phyloP scores from a whole-genome alignment of 2,113 vertebrate species.

The Cottus gobio region DNA sequence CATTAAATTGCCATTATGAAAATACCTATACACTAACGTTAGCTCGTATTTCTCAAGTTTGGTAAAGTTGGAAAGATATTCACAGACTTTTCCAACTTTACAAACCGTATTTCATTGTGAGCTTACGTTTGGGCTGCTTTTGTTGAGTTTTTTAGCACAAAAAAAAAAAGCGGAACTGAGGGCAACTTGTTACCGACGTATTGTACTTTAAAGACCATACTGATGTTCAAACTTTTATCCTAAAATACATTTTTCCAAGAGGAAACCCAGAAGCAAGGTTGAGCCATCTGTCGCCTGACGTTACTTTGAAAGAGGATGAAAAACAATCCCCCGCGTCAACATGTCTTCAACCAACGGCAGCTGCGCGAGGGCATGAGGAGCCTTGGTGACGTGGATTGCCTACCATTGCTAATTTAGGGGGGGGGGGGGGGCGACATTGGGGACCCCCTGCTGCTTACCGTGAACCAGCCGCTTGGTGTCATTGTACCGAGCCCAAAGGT shows the following conservation, averaged over 20 bases:
- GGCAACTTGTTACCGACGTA: not conserved
- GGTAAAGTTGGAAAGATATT: not conserved
- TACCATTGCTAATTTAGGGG: not conserved
- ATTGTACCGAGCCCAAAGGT: slow-evolving; percentile 85
- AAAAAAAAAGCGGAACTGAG: not conserved
- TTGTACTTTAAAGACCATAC: not conserved
- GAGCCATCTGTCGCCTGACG: not conserved
- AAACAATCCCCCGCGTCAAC: not conserved
- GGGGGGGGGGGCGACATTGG: not conserved
- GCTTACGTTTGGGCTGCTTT: not conserved
- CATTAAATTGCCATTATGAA: not conserved
- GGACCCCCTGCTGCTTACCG: slow-evolving; percentile 74
- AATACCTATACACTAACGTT: not conserved
- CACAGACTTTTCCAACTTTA: not conserved
- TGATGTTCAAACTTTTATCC: not conserved
- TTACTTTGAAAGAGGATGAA: not conserved
- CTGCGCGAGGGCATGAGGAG: not conserved
- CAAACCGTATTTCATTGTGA: not conserved
- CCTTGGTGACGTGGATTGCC: not conserved
- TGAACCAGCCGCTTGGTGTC: slow-evolving; percentile 87
- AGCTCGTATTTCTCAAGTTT: not conserved
- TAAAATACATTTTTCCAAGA: not conserved
- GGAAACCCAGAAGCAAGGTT: not conserved
- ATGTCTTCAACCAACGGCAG: not conserved
- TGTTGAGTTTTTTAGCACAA: too few relatives aligned